These are phyloP conservation scores for Axis porcinus DNA, from an alignment of 2,113 vertebrate species.

Conservation along the genomic window DNA sequence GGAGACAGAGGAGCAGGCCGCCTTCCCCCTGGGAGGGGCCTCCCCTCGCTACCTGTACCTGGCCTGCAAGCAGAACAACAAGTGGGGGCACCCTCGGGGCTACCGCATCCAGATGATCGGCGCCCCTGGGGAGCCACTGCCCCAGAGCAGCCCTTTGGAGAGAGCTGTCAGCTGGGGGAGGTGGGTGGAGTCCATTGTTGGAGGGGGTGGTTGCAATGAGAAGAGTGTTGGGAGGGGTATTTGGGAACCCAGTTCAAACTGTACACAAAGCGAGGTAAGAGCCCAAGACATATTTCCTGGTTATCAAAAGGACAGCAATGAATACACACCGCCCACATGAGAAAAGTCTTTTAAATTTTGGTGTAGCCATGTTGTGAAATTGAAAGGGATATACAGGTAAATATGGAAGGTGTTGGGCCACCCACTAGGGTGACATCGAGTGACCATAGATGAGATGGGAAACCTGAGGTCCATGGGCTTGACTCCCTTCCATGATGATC, in stretches of 20 bases:
- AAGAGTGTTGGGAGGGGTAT: background rate
- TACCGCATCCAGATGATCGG: too few relatives aligned
- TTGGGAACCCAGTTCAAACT: background rate
- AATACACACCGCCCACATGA: too few relatives aligned
- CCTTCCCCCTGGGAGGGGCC: too few relatives aligned
- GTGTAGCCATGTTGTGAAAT: too few relatives aligned
- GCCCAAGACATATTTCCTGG: background rate
- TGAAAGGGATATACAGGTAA: too few relatives aligned
- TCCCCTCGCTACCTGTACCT: too few relatives aligned
- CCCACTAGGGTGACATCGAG: background rate
- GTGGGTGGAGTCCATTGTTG: conserved; percentile 69
- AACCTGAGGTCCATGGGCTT: background rate
- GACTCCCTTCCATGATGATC: background rate
- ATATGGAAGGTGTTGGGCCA: background rate
- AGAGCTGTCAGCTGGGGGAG: conserved; percentile 90
- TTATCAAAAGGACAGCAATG: background rate
- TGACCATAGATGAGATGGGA: too few relatives aligned
- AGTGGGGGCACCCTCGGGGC: too few relatives aligned
- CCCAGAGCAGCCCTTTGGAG: conserved; percentile 75
- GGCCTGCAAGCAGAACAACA: too few relatives aligned
- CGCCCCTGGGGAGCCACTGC: background rate
- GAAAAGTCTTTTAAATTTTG: too few relatives aligned
- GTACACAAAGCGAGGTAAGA: background rate
- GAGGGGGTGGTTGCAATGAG: background rate
- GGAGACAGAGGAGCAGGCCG: too few relatives aligned